Conservation (phyloP, 2,888 invertebrate species). For the Drosophila borealis region DNA sequence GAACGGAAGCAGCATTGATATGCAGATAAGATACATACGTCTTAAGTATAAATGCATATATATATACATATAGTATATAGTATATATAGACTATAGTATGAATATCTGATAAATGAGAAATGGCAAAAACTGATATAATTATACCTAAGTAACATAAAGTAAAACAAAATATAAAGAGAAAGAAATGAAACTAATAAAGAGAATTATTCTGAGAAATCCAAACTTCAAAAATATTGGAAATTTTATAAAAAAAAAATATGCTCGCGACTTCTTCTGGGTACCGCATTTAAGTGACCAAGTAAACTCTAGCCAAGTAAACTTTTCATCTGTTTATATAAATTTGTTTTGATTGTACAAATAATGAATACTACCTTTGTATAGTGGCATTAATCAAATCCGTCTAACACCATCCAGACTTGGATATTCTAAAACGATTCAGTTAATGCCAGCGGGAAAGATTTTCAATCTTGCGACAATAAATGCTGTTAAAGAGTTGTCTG, state of each 20-base stretch:
- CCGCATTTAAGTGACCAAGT: not conserved
- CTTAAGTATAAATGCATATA: slow-evolving; percentile 64
- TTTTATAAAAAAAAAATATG: not conserved
- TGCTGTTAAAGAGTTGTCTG: too few species aligned
- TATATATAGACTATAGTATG: slow-evolving; percentile 51
- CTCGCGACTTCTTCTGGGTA: not conserved
- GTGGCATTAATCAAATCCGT: too few species aligned
- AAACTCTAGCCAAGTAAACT: not conserved
- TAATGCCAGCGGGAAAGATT: too few species aligned
- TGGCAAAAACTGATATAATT: slow-evolving; percentile 73
- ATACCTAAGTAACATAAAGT: slow-evolving; percentile 61
- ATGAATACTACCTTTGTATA: too few species aligned
- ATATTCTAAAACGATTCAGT: too few species aligned
- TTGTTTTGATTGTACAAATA: too few species aligned
- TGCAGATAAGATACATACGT: slow-evolving; percentile 50
- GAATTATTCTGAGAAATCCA: slow-evolving; percentile 77
- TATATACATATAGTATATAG: slow-evolving; percentile 25
- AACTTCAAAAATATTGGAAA: not conserved
- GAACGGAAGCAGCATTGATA: slow-evolving; percentile 54
- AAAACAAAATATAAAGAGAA: slow-evolving; percentile 34
- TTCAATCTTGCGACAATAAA: too few species aligned
- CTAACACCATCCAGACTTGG: too few species aligned
- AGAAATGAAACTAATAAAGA: slow-evolving; percentile 74
- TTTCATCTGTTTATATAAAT: too few species aligned
- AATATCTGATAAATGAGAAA: slow-evolving; percentile 70